phyloP scores from a whole-genome alignment of 2,797 vertebrate genomes.

The Streptopelia turtur region DNA sequence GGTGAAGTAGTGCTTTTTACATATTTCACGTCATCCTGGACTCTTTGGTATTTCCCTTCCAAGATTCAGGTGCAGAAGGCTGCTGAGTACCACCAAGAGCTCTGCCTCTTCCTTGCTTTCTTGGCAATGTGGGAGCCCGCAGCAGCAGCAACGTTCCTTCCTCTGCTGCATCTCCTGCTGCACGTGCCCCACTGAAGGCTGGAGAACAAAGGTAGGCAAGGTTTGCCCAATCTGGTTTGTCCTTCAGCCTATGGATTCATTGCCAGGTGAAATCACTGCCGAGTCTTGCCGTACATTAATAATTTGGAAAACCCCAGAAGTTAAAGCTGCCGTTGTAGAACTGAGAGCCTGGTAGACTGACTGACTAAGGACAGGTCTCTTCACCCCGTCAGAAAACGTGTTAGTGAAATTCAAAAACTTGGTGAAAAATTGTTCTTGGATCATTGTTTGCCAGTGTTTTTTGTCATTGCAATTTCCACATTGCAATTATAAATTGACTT shows the following conservation, averaged over 20 bases:
- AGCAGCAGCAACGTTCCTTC: accelerated
- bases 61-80: background rate
- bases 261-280: background rate
- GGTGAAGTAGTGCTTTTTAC: background rate
- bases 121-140: background rate
- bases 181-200: background rate
- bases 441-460: background rate
- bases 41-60: background rate
- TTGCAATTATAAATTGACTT: background rate
- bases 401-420: background rate
- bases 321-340: background rate
- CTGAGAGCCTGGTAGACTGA: background rate
- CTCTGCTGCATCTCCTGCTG: background rate
- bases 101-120: background rate
- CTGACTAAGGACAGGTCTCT: background rate
- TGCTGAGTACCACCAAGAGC: background rate
- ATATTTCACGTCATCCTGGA: accelerated
- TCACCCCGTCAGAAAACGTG: background rate
- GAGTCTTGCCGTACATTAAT: background rate
- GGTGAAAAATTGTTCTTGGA: background rate
- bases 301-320: background rate
- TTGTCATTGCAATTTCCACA: background rate
- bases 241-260: background rate
- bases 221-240: background rate
- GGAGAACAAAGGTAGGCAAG: background rate